Evolutionary conservation across 2,113 vertebrate species (phyloP).

Genomic region (Callithrix jacchus): DNA sequence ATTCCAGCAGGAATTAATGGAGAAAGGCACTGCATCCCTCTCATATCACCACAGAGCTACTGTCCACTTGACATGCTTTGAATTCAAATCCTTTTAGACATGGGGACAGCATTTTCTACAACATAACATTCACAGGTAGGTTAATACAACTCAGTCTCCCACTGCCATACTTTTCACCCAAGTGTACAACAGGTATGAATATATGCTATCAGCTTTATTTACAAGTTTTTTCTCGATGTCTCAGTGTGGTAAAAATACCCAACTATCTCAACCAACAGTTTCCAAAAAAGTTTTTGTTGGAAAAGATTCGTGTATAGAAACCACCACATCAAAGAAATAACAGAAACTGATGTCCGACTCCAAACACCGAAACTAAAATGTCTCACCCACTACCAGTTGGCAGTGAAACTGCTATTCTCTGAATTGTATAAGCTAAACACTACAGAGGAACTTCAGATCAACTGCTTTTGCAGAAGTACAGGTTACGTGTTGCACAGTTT

Average conservation of each 20-base stretch:
- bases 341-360: background rate
- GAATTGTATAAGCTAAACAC: conserved; percentile 44
- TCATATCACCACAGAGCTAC: conserved; percentile 22
- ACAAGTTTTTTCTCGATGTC: conserved; percentile 57
- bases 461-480: conserved; percentile 63
- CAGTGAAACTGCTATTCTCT: conserved; percentile 67
- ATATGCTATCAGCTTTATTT: conserved; percentile 66
- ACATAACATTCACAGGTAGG: conserved; percentile 53
- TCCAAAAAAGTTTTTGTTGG: background rate
- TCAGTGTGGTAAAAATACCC: conserved; percentile 46
- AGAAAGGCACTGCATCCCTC: conserved; percentile 84
- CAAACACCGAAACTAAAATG: conserved; percentile 50
- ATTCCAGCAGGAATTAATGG: conserved; percentile 66
- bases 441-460: conserved; percentile 45
- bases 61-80: conserved; percentile 50
- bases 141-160: conserved; percentile 32
- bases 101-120: conserved; percentile 50
- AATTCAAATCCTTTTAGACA: conserved; percentile 43
- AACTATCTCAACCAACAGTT: conserved; percentile 49
- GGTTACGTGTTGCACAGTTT: background rate
- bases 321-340: background rate
- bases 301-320: background rate
- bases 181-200: conserved; percentile 49
- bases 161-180: background rate
- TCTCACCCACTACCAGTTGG: conserved; percentile 53